These are phyloP conservation scores for Saccopteryx leptura DNA, from an alignment of 2,113 vertebrate species.

Conservation along the genomic window DNA sequence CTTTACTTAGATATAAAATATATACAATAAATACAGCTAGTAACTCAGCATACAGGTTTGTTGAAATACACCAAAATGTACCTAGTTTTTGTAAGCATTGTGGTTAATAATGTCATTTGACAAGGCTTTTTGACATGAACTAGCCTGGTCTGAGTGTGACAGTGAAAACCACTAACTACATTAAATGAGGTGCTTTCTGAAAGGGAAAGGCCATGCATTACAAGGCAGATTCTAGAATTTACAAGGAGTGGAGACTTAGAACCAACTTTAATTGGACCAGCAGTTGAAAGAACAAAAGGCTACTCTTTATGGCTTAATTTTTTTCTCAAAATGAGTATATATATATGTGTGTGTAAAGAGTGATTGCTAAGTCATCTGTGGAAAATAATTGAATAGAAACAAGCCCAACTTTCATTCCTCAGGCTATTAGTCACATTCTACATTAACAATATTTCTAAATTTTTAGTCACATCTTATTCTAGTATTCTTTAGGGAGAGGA, in stretches of 20 bases:
- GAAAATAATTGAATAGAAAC: constrained; percentile 41
- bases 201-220: neutral
- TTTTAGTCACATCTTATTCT: constrained; percentile 37
- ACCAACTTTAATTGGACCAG: neutral
- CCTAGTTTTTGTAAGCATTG: constrained; percentile 11
- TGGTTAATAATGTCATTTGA: neutral
- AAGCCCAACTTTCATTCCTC: constrained; percentile 18
- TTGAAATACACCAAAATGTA: neutral
- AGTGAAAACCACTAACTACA: neutral
- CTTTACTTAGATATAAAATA: neutral
- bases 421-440: neutral
- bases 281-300: constrained; percentile 41
- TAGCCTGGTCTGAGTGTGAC: constrained; percentile 22
- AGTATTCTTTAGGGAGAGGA: neutral
- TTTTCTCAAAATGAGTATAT: neutral
- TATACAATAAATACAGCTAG: neutral
- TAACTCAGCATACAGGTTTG: neutral
- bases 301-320: neutral
- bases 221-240: constrained; percentile 8
- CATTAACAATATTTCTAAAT: neutral
- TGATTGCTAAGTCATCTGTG: neutral
- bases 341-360: neutral
- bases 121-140: neutral
- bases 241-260: neutral
- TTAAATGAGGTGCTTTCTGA: constrained; percentile 57